Conservation (phyloP, 2,888 invertebrate species). For the Merodon equestris region DNA sequence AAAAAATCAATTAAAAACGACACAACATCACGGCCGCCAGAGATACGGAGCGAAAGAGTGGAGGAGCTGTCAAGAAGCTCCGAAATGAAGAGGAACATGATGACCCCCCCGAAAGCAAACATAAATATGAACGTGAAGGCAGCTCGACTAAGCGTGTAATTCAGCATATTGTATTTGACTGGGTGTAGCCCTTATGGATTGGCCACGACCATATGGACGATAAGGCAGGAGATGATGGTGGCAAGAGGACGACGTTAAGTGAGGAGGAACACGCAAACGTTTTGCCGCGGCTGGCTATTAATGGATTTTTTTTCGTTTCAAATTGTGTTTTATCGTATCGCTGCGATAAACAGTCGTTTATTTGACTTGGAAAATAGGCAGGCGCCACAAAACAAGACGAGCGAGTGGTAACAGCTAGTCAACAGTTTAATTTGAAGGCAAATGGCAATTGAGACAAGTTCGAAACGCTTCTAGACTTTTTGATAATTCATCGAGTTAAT, state of each 20-base stretch:
- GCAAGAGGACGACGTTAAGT: neutral
- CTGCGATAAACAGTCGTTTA: constrained; percentile 43
- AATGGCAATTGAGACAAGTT: neutral
- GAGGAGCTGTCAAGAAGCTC: constrained; percentile 5
- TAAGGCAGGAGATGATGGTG: neutral
- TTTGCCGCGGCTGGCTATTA: constrained; percentile 1
- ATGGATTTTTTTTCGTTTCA: neutral
- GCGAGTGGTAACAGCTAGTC: constrained; percentile 13
- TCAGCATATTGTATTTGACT: too few species aligned
- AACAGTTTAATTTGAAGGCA: constrained; percentile 11
- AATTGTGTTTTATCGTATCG: constrained; percentile 4
- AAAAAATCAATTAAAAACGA: constrained; percentile 26
- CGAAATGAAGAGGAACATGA: constrained; percentile 3
- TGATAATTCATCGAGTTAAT: constrained; percentile 5
- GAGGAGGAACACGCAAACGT: neutral
- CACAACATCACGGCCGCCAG: neutral
- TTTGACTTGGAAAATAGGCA: constrained; percentile 35
- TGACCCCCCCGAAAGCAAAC: constrained; percentile 10
- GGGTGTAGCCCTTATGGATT: constrained; percentile 2
- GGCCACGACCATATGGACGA: neutral
- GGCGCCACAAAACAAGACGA: constrained; percentile 16
- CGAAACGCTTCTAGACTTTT: neutral
- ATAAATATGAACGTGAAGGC: too few species aligned
- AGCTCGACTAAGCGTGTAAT: too few species aligned
- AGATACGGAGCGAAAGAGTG: neutral